A percentile compares a stretch with the other conserved stretches of the same genome.
Conservation (phyloP, 2,888 invertebrate species). For the Linnaemya tessellans region DNA sequence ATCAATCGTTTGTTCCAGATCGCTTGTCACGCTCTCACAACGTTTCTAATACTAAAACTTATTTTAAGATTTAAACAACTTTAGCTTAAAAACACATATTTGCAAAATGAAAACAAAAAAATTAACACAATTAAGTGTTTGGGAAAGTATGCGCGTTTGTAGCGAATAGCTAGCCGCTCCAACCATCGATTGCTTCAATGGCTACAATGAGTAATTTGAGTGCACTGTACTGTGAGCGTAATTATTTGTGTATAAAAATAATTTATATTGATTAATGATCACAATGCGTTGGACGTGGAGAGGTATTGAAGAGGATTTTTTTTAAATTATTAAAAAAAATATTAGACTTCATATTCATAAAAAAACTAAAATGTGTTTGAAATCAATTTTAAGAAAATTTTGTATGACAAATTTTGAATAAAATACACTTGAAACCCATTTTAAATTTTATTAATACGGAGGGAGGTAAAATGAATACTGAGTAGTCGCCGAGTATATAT, state of each 20-base stretch:
- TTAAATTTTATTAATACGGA: too few species aligned
- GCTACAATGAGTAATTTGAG: background rate
- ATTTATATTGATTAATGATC: background rate
- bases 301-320: background rate
- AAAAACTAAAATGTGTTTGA: too few species aligned
- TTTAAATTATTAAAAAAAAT: background rate
- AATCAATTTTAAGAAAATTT: too few species aligned
- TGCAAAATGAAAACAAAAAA: slow-evolving; percentile 15
- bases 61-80: slow-evolving; percentile 1
- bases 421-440: too few species aligned
- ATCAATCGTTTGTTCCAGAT: slow-evolving; percentile 13
- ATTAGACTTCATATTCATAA: too few species aligned
- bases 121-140: slow-evolving; percentile 16
- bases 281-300: background rate
- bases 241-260: background rate
- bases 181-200: background rate
- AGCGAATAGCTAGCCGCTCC: background rate
- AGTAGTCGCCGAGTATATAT: too few species aligned
- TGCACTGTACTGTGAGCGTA: background rate
- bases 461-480: too few species aligned
- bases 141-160: slow-evolving; percentile 41
- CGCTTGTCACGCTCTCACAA: slow-evolving; percentile 29
- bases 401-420: too few species aligned
- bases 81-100: background rate
- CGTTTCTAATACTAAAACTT: slow-evolving; percentile 40